Base-by-base conservation (phyloP, 2,113 vertebrate species). In the Ochotona curzoniae region DNA sequence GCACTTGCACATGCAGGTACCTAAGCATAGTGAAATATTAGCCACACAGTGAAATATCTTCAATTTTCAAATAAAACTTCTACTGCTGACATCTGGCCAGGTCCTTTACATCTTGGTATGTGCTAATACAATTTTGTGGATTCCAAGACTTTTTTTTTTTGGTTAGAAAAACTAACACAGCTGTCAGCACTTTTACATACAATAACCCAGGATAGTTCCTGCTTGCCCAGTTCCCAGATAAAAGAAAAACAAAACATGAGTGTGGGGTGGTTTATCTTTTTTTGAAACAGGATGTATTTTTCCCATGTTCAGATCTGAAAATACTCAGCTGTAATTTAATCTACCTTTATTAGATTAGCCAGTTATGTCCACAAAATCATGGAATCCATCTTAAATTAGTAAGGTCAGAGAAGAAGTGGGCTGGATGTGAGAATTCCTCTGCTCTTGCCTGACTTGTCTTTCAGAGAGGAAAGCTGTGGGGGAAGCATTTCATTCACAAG, bases 281-380 rank as follows among this genome's bases (percentile, higher is more conserved):
- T 94, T 96, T 90, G 78, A 96, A 96, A 97, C 74, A 75, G 75
- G 87, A 97, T 95, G 66, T 94, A 97, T 97, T 97, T 96, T 97
- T 89, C 79, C 97, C 97, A 95, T 93, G 96, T 97, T 96, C 87
- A 66, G 91, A 96, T 92, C 96, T 96, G 87, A 94, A 98, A 97
- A 98, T 97, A 96, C 90, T 86, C 83, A 35, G 78, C 93, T 97
- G 96, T 97, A 97, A 98, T 98, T 98, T 97, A 98, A 98, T 96
- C 82, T 97, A 97, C 97, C 96, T 94, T 95, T 97, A 95, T 93
- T 94, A 95, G 93, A 97, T 96, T 90, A 97, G 63, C 63, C 91
- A 97, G 15, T 81, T 95, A 90, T 95, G 90, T 96, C 88, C 89
- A 69, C 81, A 96, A 94, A 87, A 67, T 54, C 71, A 30, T 95